A percentile compares a stretch with the other conserved stretches of the same genome.
Conservation (phyloP, 2,113 vertebrate genomes). For the Zapornia atra region DNA sequence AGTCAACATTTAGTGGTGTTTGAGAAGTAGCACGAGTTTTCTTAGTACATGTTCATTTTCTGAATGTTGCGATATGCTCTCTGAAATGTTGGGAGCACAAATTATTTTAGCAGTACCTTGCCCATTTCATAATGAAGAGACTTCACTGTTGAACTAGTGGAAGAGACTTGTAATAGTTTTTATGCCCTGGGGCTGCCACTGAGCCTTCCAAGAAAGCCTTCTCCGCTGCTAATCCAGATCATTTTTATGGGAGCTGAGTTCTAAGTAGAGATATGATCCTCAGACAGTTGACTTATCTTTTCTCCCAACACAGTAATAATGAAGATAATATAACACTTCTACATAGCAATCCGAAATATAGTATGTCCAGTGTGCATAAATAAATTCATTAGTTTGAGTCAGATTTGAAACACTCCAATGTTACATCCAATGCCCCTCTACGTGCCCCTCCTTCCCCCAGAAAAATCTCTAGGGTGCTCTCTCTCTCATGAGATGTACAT, state of each 20-base stretch:
- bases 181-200: not conserved
- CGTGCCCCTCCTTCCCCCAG: rapidly evolving
- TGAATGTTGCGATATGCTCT: not conserved
- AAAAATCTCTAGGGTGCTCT: not conserved
- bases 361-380: not conserved
- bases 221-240: not conserved
- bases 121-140: not conserved
- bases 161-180: not conserved
- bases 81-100: not conserved
- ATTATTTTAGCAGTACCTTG: not conserved
- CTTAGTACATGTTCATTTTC: not conserved
- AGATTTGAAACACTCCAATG: not conserved
- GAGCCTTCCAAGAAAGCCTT: not conserved
- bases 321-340: not conserved
- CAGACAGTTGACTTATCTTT: not conserved
- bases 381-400: not conserved
- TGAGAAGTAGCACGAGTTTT: not conserved
- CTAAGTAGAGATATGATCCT: not conserved
- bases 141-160: not conserved
- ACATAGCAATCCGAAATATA: not conserved
- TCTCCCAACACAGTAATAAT: not conserved
- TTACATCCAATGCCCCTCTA: not conserved
- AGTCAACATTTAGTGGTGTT: not conserved
- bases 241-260: not conserved
- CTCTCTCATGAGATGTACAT: not conserved